A percentile compares a stretch with the other conserved stretches of the same genome.
Conservation (phyloP, 2,888 invertebrate genomes). For the Ophraella communa region DNA sequence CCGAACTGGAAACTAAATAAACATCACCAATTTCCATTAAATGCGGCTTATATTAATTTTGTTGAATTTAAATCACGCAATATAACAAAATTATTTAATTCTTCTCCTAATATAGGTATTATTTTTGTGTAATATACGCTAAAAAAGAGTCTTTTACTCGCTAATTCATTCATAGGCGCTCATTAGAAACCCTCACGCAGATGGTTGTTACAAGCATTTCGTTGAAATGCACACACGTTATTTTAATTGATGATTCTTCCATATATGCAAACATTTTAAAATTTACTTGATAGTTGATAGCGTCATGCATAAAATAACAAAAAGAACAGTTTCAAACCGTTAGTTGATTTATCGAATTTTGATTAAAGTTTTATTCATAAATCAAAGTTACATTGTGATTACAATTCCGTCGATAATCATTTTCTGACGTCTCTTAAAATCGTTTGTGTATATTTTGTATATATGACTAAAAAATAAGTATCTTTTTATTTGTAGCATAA, state of each 20-base stretch:
- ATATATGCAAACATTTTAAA: constrained; percentile 16
- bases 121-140: background rate
- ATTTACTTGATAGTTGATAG: constrained; percentile 1
- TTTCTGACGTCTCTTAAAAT: background rate
- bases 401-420: background rate
- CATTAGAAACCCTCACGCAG: constrained; percentile 5
- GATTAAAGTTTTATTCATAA: constrained; percentile 16
- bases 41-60: too few species aligned
- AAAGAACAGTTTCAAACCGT: constrained; percentile 5
- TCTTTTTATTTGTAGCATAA: background rate
- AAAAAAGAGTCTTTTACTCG: background rate
- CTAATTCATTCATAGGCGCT: background rate
- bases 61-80: background rate
- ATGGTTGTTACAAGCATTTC: constrained; percentile 6
- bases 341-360: constrained; percentile 15
- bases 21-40: too few species aligned
- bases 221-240: constrained; percentile 7
- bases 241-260: constrained; percentile 17
- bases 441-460: background rate
- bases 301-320: constrained; percentile 2
- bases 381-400: constrained; percentile 5
- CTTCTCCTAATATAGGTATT: background rate
- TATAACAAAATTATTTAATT: background rate
- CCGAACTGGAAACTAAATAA: background rate
- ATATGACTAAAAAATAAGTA: background rate